Percentiles rank a stretch among this genome's conserved stretches.
Evolutionary conservation across 2,113 vertebrate genomes (phyloP).

Genomic region (Microcebus tavaratra): DNA sequence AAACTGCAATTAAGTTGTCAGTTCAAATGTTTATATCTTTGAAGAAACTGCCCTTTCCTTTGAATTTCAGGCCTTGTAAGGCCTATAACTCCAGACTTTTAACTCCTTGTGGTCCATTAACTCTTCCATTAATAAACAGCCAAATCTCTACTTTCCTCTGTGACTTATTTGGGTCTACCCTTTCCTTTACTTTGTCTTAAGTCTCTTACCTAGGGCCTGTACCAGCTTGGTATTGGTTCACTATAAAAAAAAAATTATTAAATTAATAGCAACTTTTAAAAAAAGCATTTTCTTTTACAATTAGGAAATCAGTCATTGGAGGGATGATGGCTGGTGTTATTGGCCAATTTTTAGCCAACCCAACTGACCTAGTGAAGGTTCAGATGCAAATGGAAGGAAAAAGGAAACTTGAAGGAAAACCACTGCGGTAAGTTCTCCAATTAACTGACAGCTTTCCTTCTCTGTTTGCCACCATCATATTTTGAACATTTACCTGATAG

Average conservation of each 20-base stretch:
- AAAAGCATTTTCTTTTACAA: background rate
- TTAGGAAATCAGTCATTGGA: slow-evolving; percentile 89
- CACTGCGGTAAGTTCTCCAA: slow-evolving; percentile 83
- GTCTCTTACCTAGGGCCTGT: background rate
- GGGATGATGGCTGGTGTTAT: slow-evolving; percentile 89
- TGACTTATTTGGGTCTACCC: background rate
- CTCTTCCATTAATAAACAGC: background rate
- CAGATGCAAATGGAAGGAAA: slow-evolving; percentile 95
- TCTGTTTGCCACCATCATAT: fast-evolving
- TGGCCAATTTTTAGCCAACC: slow-evolving; percentile 92
- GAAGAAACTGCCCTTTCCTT: background rate
- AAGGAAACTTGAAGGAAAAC: slow-evolving; percentile 89
- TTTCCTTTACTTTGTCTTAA: slow-evolving; percentile 1
- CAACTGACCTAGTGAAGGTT: slow-evolving; percentile 91
- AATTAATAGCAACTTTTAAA: slow-evolving; percentile 3
- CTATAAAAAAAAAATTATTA: background rate
- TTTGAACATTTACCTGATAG: background rate
- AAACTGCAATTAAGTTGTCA: background rate
- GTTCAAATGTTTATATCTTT: background rate
- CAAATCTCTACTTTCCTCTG: background rate
- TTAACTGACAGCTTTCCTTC: background rate
- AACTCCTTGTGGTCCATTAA: background rate
- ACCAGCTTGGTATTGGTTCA: background rate
- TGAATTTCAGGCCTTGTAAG: background rate
- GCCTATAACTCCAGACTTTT: background rate